Evolutionary conservation across 2,797 vertebrate genomes (phyloP).

Genomic region (Pseudochirops cupreus): DNA sequence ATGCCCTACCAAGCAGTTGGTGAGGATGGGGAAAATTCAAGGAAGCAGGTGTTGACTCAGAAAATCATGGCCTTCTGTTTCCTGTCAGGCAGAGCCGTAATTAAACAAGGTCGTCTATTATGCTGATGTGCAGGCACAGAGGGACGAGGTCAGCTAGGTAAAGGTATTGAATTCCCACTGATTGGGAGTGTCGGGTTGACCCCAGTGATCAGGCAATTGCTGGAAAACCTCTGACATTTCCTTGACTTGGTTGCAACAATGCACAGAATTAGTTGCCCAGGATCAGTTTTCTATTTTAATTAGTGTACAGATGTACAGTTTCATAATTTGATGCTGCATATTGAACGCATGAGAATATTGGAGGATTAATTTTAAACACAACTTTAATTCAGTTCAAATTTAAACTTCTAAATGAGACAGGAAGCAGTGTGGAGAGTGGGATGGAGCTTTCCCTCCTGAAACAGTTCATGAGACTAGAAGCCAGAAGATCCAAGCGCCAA

Average conservation of each 20-base stretch:
- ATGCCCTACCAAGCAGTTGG: constrained; percentile 1
- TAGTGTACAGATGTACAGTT: constrained; percentile 13
- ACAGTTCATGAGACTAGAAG: background rate
- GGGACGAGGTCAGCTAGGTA: background rate
- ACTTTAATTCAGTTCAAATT: background rate
- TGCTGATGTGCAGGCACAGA: constrained; percentile 2
- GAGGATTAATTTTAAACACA: constrained; percentile 23
- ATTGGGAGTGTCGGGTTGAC: background rate
- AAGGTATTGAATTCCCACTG: constrained; percentile 28
- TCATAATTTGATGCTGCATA: background rate
- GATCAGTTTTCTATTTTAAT: background rate
- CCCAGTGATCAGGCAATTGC: constrained; percentile 18
- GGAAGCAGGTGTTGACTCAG: background rate
- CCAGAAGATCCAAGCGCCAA: background rate
- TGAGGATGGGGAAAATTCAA: background rate
- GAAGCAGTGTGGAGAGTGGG: background rate
- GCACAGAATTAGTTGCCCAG: background rate
- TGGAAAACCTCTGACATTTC: constrained; percentile 12
- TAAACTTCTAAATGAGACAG: background rate
- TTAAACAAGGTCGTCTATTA: background rate
- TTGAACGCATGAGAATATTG: background rate
- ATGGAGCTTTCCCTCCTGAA: background rate
- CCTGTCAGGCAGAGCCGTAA: background rate
- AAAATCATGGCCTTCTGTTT: fast-evolving
- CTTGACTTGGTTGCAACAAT: constrained; percentile 17